A percentile compares a stretch with the other conserved stretches of the same genome.
phyloP scores from a whole-genome alignment of 1,140 invertebrate species.

The Drosophila murphyi region DNA sequence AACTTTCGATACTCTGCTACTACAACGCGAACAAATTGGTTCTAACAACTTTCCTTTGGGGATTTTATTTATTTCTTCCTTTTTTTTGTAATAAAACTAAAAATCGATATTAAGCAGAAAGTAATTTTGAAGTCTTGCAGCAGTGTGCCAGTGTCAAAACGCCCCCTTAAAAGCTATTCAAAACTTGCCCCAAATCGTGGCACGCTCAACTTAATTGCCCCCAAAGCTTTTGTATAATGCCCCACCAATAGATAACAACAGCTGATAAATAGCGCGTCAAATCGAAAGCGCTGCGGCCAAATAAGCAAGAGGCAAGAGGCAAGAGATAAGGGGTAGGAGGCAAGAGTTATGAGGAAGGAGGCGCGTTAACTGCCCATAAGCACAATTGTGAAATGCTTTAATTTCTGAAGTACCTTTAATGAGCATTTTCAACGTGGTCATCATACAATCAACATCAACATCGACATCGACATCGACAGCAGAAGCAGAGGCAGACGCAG shows the following conservation, averaged over 20 bases:
- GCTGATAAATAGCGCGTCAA: slow-evolving; percentile 75
- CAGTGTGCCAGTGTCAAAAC: slow-evolving; percentile 31
- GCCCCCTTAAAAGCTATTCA: slow-evolving; percentile 8
- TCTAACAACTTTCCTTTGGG: too few relatives aligned
- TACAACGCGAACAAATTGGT: too few relatives aligned
- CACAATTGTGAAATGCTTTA: slow-evolving; percentile 82
- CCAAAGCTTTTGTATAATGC: slow-evolving; percentile 31
- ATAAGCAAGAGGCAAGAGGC: not conserved
- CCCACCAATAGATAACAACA: slow-evolving; percentile 72
- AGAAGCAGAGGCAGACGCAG: slow-evolving; percentile 6
- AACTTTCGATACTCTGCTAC: too few relatives aligned
- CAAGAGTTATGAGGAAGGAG: slow-evolving; percentile 29
- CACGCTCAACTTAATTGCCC: slow-evolving; percentile 72
- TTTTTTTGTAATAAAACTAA: too few relatives aligned
- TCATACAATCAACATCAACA: slow-evolving; percentile 68
- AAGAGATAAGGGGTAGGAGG: slow-evolving; percentile 3
- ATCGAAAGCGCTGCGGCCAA: slow-evolving; percentile 60
- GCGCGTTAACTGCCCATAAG: slow-evolving; percentile 59
- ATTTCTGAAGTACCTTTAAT: slow-evolving; percentile 82
- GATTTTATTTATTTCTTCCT: too few relatives aligned
- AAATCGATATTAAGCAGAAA: not conserved
- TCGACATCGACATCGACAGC: slow-evolving; percentile 17
- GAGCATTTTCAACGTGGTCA: slow-evolving; percentile 83
- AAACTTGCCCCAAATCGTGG: slow-evolving; percentile 42
- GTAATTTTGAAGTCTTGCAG: slow-evolving; percentile 15